Conservation (phyloP, 2,113 vertebrate genomes). For the Mirza zaza region DNA sequence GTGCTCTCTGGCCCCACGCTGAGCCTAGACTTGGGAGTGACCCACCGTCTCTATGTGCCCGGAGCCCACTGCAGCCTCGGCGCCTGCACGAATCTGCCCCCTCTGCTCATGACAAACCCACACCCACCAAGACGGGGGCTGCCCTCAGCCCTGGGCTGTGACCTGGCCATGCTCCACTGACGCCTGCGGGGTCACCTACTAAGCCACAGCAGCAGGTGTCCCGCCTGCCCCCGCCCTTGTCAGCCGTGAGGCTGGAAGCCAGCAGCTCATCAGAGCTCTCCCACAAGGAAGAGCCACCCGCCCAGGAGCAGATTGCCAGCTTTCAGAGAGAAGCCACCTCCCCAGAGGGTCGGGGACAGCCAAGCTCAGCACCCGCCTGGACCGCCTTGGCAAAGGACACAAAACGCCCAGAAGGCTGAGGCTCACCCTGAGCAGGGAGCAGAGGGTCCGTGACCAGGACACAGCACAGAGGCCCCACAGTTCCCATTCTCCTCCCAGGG, state of each 20-base stretch:
- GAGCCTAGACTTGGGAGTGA: neutral
- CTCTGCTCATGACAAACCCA: neutral
- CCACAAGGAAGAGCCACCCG: neutral
- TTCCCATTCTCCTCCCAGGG: neutral
- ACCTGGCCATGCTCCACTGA: fast-evolving
- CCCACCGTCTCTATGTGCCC: fast-evolving
- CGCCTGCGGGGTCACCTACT: neutral
- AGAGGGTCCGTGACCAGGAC: neutral
- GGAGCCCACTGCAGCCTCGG: neutral
- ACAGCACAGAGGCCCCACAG: fast-evolving
- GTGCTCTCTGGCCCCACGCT: neutral
- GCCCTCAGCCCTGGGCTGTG: fast-evolving
- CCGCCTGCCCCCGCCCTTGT: neutral
- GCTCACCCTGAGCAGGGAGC: neutral
- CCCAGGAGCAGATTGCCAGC: neutral
- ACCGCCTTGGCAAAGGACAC: neutral
- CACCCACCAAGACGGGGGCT: neutral
- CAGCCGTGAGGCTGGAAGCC: neutral
- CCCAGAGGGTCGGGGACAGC: neutral
- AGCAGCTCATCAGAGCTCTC: constrained; percentile 36
- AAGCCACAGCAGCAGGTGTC: neutral
- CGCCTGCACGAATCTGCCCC: neutral
- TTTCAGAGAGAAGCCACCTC: neutral
- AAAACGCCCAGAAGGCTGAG: neutral
- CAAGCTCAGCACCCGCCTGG: neutral